phyloP scores from a whole-genome alignment of 2,113 vertebrate genomes.

The Sinocyclocheilus rhinocerous region DNA sequence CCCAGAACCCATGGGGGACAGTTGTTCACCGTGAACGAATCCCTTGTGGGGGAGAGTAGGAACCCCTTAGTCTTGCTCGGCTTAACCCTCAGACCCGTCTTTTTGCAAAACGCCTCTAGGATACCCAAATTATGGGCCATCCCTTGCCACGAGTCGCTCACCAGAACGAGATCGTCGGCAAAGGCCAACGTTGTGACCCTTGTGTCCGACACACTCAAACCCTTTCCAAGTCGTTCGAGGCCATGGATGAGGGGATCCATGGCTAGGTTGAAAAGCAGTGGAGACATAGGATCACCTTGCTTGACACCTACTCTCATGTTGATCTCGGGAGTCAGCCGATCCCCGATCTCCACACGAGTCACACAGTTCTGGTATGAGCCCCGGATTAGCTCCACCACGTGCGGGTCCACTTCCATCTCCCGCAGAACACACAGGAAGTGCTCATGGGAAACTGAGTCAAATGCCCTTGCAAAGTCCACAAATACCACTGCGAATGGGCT shows the following conservation, averaged over 20 bases:
- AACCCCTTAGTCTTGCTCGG: not conserved
- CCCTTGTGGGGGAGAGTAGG: not conserved
- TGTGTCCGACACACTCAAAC: not conserved
- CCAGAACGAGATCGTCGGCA: constrained; percentile 16
- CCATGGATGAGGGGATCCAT: constrained; percentile 20
- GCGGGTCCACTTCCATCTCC: not conserved
- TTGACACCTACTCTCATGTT: not conserved
- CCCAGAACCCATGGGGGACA: not conserved
- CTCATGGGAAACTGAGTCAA: no score
- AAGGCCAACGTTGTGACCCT: not conserved
- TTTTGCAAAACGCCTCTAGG: not conserved
- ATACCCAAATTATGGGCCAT: constrained; percentile 7
- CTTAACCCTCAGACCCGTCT: not conserved
- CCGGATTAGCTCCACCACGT: not conserved
- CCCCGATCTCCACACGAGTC: not conserved
- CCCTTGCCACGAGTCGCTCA: not conserved
- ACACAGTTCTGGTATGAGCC: not conserved
- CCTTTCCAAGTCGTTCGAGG: not conserved
- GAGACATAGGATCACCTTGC: not conserved
- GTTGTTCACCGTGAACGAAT: not conserved
- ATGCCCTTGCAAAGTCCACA: no score
- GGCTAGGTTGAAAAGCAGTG: not conserved
- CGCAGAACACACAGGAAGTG: no score
- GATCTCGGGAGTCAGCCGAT: not conserved
- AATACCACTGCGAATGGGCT: no score